Base-by-base conservation (phyloP, 2,113 vertebrate genomes). In the Daubentonia madagascariensis region DNA sequence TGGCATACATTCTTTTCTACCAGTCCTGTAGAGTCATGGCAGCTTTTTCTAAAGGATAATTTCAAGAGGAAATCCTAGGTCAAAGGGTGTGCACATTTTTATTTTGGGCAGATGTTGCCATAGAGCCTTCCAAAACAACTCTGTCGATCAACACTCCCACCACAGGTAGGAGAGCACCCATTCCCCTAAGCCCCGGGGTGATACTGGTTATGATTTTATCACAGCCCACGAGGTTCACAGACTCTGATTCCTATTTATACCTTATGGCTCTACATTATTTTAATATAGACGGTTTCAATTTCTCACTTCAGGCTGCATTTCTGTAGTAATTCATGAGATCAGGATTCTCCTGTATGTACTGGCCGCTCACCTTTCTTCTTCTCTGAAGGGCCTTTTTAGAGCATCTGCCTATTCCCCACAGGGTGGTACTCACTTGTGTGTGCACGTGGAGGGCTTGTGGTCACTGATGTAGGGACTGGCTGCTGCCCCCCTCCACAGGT, bases 151-250 rank as follows among this genome's bases (percentile, higher is more conserved):
- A 52, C 79, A 35, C 65, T 32, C 59, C 43, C 6, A 0, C 18
- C 35, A 30, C 2, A 1, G 0, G 18, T 3, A 18, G 1, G 1
- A n/a, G 28, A 2, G 35, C 14, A 5, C 61, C 40, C 0, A 0
- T 1, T 12, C 81, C 75, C 65, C 43, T 8, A 13, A 13, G 3
- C 18, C 84, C 50, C 52, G 5, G n/a, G n/a, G n/a, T n/a, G n/a
- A 11, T 0, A 0, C 70, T 1, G 8, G 25, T 2, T 14, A 35
- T 17, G 73, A 57, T 9, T 61, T 28, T 30, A 10, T 63, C 30
- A 63, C 25, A 30, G 28, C 10, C 11, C 25, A 63, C 61, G 4
- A 63, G 61, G 59, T 28, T 61, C 61, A 30, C 61, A 63, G 25
- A 30, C 28, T 63, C 12, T 30, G 61, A 30, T 63, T 63, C 12